A percentile compares a stretch with the other conserved stretches of the same genome.
These are phyloP conservation scores for Gasterosteus aculeatus DNA, from an alignment of 2,113 vertebrate species.

Conservation along the genomic window DNA sequence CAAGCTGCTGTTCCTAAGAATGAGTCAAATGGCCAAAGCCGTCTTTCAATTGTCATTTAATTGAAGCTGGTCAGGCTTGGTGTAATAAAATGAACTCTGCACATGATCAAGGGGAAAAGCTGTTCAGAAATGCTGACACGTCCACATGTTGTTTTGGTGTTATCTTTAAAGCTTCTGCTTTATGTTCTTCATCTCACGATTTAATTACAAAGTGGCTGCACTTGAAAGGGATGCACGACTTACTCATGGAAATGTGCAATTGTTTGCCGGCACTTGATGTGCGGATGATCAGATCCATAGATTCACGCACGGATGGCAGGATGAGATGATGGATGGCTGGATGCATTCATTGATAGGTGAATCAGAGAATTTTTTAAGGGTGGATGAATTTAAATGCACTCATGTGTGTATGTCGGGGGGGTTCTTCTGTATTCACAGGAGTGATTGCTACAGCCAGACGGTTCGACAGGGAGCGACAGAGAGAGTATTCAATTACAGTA, in stretches of 20 bases:
- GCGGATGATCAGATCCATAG: neutral
- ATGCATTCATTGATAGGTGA: neutral
- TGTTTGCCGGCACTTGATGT: conserved; percentile 40
- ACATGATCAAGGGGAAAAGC: conserved; percentile 16
- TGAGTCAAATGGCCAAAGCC: conserved; percentile 21
- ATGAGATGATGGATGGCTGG: conserved; percentile 13
- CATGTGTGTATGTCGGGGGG: neutral
- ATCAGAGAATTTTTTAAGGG: neutral
- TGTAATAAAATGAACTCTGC: conserved; percentile 1
- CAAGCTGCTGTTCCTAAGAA: conserved; percentile 9
- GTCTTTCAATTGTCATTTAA: neutral
- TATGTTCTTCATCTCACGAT: conserved; percentile 33
- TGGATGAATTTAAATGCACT: neutral
- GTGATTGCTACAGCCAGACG: conserved; percentile 83
- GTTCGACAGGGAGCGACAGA: conserved; percentile 90
- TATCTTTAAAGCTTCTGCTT: conserved; percentile 22
- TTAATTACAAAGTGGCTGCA: conserved; percentile 39
- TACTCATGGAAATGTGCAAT: neutral
- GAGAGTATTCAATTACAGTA: conserved; percentile 89
- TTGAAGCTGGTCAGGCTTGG: neutral
- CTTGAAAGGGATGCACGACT: conserved; percentile 36
- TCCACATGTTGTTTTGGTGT: conserved; percentile 26
- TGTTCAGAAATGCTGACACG: conserved; percentile 23
- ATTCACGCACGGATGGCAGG: neutral
- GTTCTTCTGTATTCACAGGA: conserved; percentile 76